Base-by-base conservation (phyloP, 2,888 invertebrate genomes). In the Philonicus albiceps region DNA sequence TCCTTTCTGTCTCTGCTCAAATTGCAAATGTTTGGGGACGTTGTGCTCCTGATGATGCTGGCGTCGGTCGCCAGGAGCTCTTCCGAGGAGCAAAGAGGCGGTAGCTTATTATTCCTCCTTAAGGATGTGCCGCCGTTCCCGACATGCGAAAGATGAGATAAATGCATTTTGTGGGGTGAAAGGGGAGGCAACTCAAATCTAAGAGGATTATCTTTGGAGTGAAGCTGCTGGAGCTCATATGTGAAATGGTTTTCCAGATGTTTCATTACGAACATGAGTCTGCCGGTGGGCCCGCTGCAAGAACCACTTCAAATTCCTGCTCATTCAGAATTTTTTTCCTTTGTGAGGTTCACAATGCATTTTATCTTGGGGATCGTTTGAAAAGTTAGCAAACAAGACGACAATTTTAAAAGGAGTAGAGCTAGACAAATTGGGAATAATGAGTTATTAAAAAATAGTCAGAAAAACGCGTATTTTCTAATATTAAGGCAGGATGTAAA, bases 21-120 rank as follows among this genome's bases (percentile, higher is more conserved):
- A 78, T 78, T 78, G 78, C 78, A 78, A 78, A 78, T 49, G 49
- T 43, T 78, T 78, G 78, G 27, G 49, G 78, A 78, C 78, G 78
- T 43, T 43, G 78, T 49, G 78, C 64, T 64, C 2, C 11, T 27
- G 64, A 78, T 78, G 49, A 49, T 49, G 78, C 27, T 3, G 64
- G 4, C 40, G 40, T 13, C 40, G 40, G 40, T 13, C 40, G 40
- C 16, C 13, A 16, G 40, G 4, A 43, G 40, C 53, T 7, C 40
- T 31, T 31, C 11, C 19, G 31, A 13, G 16, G 27, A 43, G 27
- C 8, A 30, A 49, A 30, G n/a, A n/a, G 27, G 2, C 49, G 49
- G 78, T 3, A 13, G 49, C 64, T 22, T n/a, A 64, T 64, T 64
- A 64, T 64, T 64, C 27, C 27, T 19, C 64, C 11, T 64, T 64